Evolutionary conservation across 2,113 vertebrate genomes (phyloP).

Genomic region (Dipodomys stephensi): DNA sequence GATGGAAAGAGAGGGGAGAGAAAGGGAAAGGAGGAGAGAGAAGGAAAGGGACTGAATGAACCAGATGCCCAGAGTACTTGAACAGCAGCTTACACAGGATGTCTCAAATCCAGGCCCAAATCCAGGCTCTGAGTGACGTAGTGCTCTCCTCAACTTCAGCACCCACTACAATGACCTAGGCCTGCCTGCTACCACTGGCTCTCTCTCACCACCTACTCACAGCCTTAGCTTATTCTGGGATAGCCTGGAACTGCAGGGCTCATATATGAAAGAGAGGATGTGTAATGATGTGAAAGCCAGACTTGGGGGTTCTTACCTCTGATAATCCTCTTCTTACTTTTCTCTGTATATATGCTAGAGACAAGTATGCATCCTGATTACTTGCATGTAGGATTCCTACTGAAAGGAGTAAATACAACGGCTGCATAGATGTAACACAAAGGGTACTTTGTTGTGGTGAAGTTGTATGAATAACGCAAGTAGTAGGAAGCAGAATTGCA

Average conservation of each 20-base stretch:
- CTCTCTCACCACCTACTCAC: background rate
- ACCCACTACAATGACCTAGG: fast-evolving
- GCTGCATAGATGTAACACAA: no score
- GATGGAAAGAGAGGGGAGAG: no score
- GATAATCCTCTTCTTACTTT: background rate
- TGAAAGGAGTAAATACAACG: background rate
- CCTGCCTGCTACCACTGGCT: background rate
- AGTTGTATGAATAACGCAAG: background rate
- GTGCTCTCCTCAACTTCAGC: no score
- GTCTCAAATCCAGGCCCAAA: no score
- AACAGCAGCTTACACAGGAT: background rate
- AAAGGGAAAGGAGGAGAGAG: no score
- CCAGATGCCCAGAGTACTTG: no score
- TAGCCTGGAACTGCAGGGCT: background rate
- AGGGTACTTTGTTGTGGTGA: background rate
- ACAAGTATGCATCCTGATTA: background rate
- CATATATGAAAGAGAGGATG: background rate
- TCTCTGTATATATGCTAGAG: background rate
- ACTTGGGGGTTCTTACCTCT: background rate
- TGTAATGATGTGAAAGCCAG: background rate
- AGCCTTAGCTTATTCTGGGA: no score
- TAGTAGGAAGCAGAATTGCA: background rate
- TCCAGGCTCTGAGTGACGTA: no score
- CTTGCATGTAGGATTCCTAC: background rate
- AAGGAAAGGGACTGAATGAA: no score